These are phyloP conservation scores for Andrena minutula DNA, from an alignment of 2,888 invertebrate genomes.

Conservation along the genomic window DNA sequence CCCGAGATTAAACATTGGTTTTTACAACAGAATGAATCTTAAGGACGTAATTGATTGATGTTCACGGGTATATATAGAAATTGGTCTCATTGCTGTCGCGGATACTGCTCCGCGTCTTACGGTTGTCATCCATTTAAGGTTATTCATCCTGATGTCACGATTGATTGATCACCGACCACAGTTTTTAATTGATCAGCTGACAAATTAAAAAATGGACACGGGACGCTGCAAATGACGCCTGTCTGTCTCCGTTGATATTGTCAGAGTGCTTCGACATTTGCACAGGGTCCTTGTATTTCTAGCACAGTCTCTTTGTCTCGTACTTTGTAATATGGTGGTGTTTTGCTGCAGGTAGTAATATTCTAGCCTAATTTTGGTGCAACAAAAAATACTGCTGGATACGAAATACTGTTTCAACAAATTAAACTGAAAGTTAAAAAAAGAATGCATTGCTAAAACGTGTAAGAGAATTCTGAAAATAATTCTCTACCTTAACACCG, in stretches of 20 bases:
- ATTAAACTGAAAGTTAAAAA: not conserved
- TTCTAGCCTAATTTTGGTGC: not conserved
- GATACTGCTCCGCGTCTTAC: not conserved
- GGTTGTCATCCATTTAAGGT: constrained; percentile 11
- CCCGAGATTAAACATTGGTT: not conserved
- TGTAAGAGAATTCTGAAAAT: not conserved
- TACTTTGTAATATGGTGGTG: not conserved
- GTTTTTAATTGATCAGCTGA: constrained; percentile 12
- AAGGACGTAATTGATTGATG: not conserved
- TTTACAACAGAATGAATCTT: not conserved
- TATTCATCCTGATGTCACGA: not conserved
- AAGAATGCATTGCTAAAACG: not conserved
- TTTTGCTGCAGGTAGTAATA: not conserved
- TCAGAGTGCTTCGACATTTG: not conserved
- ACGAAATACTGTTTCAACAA: not conserved
- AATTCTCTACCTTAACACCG: not conserved
- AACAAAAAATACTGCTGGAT: not conserved
- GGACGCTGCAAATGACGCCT: not conserved
- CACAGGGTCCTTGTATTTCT: not conserved
- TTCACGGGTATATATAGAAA: not conserved
- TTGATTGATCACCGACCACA: constrained; percentile 1
- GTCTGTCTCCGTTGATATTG: not conserved
- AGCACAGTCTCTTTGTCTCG: not conserved
- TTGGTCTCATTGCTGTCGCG: not conserved
- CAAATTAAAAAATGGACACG: not conserved